Conservation (phyloP, 1,140 invertebrate genomes). For the Zaprionus kolodkinae region DNA sequence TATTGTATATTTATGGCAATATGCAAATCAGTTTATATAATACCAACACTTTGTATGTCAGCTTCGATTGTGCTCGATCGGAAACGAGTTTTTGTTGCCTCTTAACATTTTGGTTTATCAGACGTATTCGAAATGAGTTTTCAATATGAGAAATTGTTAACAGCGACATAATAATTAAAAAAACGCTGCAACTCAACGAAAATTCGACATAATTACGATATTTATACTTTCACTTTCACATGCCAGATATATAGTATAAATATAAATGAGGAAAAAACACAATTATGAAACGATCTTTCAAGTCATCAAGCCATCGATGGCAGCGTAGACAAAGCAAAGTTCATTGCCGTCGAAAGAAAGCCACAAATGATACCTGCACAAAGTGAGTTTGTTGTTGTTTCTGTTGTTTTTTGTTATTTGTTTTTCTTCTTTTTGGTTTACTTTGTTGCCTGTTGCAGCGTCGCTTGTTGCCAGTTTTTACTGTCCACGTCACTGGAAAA, state of each 20-base stretch:
- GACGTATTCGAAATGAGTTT: constrained; percentile 39
- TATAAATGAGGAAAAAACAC: constrained; percentile 37
- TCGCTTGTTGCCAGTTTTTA: constrained; percentile 34
- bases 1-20: constrained; percentile 28
- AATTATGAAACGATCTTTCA: constrained; percentile 64
- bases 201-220: constrained; percentile 20
- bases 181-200: constrained; percentile 1
- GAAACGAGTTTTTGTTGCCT: constrained; percentile 66
- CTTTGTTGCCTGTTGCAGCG: constrained; percentile 11
- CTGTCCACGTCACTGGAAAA: constrained; percentile 75
- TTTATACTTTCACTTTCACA: constrained; percentile 71
- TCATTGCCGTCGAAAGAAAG: constrained; percentile 76
- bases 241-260: constrained; percentile 29
- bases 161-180: constrained; percentile 30
- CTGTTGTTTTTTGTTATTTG: constrained; percentile 28
- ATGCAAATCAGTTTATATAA: constrained; percentile 77
- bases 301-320: constrained; percentile 13
- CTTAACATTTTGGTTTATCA: constrained; percentile 32
- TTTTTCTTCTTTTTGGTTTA: constrained; percentile 15
- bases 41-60: constrained; percentile 25
- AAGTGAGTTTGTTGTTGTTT: constrained; percentile 18
- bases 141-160: constrained; percentile 41
- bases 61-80: constrained; percentile 19
- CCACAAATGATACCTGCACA: constrained; percentile 32
- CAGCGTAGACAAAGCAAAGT: constrained; percentile 51